phyloP scores from a whole-genome alignment of 2,888 invertebrate species.

The Himalopsyche kuldschensis region DNA sequence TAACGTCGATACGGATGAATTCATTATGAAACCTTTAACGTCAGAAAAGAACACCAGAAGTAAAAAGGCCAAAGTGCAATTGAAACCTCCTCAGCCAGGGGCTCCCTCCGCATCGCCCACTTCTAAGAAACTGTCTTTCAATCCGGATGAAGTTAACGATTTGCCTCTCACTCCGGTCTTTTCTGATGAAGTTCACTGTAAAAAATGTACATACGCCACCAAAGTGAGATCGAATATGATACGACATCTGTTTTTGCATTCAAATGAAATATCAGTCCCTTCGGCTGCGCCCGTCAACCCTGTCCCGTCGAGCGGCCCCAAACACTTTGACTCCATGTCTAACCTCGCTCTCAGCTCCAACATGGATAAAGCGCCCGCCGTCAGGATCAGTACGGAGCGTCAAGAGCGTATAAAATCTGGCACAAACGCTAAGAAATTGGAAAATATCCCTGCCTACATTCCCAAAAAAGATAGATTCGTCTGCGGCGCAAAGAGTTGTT shows the following conservation, averaged over 20 bases:
- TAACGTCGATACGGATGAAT: conserved; percentile 53
- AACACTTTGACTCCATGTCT: conserved; percentile 83
- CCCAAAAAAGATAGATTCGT: conserved; percentile 63
- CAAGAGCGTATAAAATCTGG: conserved; percentile 22
- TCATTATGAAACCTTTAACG: conserved; percentile 49
- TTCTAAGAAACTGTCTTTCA: conserved; percentile 41
- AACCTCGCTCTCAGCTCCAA: conserved; percentile 76
- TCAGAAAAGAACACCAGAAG: conserved; percentile 40
- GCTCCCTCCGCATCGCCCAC: neutral
- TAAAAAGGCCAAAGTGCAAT: conserved; percentile 42
- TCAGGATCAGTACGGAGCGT: neutral
- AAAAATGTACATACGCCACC: conserved; percentile 68
- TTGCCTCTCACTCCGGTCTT: conserved; percentile 70
- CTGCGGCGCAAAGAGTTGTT: conserved; percentile 72
- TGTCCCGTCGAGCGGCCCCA: conserved; percentile 76
- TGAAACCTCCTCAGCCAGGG: neutral
- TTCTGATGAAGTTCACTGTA: conserved; percentile 63
- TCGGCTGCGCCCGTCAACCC: conserved; percentile 77
- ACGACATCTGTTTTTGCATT: conserved; percentile 70
- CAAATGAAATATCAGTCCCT: conserved; percentile 62
- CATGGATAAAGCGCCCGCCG: conserved; percentile 39
- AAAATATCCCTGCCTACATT: conserved; percentile 55
- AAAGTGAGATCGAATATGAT: conserved; percentile 74
- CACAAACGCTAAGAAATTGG: neutral
- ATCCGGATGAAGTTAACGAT: conserved; percentile 64